A percentile compares a stretch with the other conserved stretches of the same genome.
Conservation (phyloP, 2,888 invertebrate species). For the Caenorhabditis angaria region DNA sequence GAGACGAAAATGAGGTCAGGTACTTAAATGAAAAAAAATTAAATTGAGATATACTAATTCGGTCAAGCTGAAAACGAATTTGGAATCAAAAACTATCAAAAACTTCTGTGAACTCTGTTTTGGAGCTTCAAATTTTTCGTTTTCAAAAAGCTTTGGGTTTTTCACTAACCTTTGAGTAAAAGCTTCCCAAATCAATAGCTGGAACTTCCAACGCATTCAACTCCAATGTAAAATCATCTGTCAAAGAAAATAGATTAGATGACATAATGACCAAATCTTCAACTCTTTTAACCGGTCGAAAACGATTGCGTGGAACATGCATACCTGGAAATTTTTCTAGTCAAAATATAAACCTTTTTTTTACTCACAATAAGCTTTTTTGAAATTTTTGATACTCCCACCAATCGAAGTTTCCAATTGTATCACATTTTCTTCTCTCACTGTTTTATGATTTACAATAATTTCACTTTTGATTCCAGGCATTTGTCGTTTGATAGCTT, state of each 20-base stretch:
- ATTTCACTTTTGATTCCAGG: conserved; percentile 90
- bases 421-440: conserved; percentile 85
- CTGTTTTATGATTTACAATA: conserved; percentile 82
- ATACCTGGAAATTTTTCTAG: conserved; percentile 77
- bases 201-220: conserved; percentile 6
- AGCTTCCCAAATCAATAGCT: conserved; percentile 22
- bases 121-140: not conserved
- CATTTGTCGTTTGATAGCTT: conserved; percentile 85
- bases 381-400: conserved; percentile 97
- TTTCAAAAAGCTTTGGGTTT: not conserved
- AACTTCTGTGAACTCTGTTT: too few relatives aligned
- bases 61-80: too few relatives aligned
- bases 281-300: conserved; percentile 97
- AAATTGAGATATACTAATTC: too few relatives aligned
- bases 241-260: conserved; percentile 89
- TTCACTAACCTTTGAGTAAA: conserved; percentile 19
- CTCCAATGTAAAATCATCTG: conserved; percentile 67
- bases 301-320: conserved; percentile 92
- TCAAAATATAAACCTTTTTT: not conserved
- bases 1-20: too few relatives aligned
- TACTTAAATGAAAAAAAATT: conserved; percentile 4
- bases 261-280: conserved; percentile 93
- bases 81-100: too few relatives aligned
- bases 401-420: conserved; percentile 98
- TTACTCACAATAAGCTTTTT: conserved; percentile 83